Percentiles rank a stretch among this genome's conserved stretches.
These are phyloP conservation scores for Arge pagana DNA, from an alignment of 2,888 invertebrate species.

Conservation along the genomic window DNA sequence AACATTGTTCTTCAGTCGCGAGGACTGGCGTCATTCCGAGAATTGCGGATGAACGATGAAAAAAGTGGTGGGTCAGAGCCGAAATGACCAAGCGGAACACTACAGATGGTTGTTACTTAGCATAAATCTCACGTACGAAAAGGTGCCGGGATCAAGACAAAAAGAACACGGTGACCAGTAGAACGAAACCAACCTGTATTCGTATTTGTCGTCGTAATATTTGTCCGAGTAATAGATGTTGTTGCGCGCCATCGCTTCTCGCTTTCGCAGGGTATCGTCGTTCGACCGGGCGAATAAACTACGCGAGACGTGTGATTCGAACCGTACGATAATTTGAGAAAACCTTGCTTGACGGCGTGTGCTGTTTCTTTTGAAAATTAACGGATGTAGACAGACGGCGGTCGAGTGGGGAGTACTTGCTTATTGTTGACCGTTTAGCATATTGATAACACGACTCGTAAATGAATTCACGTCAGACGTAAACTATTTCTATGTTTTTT, in stretches of 20 bases:
- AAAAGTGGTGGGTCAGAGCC: too few relatives aligned
- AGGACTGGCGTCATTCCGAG: too few relatives aligned
- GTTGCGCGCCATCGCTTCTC: constrained; percentile 63
- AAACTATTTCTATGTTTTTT: too few relatives aligned
- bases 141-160: constrained; percentile 1
- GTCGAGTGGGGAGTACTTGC: constrained; percentile 26
- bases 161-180: constrained; percentile 5
- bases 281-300: constrained; percentile 2
- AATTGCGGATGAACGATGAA: too few relatives aligned
- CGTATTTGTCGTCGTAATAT: constrained; percentile 88
- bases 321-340: constrained; percentile 25
- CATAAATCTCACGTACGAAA: too few relatives aligned
- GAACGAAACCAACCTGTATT: constrained; percentile 77
- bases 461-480: too few relatives aligned
- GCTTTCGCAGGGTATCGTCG: constrained; percentile 44
- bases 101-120: too few relatives aligned
- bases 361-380: constrained; percentile 45
- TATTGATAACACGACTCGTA: too few relatives aligned
- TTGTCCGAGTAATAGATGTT: constrained; percentile 93
- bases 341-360: constrained; percentile 29
- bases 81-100: too few relatives aligned
- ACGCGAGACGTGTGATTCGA: constrained; percentile 14
- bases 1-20: too few relatives aligned
- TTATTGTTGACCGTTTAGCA: constrained; percentile 7
- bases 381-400: constrained; percentile 42